Conservation (phyloP, 2,797 vertebrate species). For the Chaunax sp. region DNA sequence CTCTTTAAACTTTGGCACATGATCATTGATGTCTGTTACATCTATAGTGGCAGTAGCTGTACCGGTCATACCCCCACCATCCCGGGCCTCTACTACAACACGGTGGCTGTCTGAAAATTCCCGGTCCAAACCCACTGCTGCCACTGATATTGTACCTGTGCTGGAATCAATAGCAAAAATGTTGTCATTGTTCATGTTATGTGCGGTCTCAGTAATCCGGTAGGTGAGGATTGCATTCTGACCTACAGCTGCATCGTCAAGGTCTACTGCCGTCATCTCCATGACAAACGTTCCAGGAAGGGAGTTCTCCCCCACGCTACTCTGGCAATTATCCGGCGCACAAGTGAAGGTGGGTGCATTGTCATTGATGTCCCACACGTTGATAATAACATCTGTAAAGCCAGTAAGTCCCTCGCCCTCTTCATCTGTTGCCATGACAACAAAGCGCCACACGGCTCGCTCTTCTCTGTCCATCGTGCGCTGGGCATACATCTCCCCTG, state of each 20-base stretch:
- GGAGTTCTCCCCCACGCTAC: constrained; percentile 88
- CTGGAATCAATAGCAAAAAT: constrained; percentile 86
- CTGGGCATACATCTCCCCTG: constrained; percentile 89
- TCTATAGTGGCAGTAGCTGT: constrained; percentile 86
- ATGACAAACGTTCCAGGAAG: constrained; percentile 85
- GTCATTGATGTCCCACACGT: constrained; percentile 93
- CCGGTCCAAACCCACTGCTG: constrained; percentile 83
- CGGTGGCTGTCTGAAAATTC: constrained; percentile 83
- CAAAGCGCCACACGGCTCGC: constrained; percentile 90
- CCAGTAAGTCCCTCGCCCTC: constrained; percentile 92
- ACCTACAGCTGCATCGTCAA: constrained; percentile 82
- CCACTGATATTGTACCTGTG: constrained; percentile 87
- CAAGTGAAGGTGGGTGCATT: constrained; percentile 88
- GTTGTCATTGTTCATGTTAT: constrained; percentile 64
- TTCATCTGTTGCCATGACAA: constrained; percentile 92
- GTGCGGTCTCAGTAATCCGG: constrained; percentile 82
- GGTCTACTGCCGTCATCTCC: constrained; percentile 85
- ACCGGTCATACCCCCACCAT: constrained; percentile 89
- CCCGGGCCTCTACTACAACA: constrained; percentile 87
- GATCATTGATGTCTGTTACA: constrained; percentile 89
- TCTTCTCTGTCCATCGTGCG: constrained; percentile 90
- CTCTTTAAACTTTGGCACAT: constrained; percentile 84
- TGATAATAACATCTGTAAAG: constrained; percentile 93
- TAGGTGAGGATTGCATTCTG: constrained; percentile 90
- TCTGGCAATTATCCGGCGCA: constrained; percentile 85